A percentile compares a stretch with the other conserved stretches of the same genome.
Conservation (phyloP, 2,888 invertebrate species). For the Limnephilus lunatus region DNA sequence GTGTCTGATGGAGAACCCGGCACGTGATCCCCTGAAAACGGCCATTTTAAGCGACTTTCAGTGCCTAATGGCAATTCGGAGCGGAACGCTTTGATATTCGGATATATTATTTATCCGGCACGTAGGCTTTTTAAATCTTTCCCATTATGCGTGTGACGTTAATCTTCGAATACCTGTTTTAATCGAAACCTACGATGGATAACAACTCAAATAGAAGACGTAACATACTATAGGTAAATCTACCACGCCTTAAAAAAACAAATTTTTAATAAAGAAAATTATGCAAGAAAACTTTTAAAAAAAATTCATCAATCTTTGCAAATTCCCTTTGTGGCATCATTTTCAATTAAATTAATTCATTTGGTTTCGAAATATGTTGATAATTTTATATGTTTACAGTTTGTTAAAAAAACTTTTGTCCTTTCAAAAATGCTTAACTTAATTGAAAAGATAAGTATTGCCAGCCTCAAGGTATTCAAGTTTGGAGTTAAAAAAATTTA, state of each 20-base stretch:
- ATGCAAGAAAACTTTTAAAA: not conserved
- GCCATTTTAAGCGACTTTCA: conserved; percentile 53
- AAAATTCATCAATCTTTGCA: too few relatives aligned
- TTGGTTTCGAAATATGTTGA: too few relatives aligned
- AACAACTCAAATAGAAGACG: not conserved
- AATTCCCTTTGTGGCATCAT: too few relatives aligned
- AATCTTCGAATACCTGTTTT: not conserved
- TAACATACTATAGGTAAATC: not conserved
- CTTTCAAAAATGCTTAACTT: not conserved
- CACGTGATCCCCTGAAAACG: conserved; percentile 63
- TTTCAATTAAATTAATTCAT: too few relatives aligned
- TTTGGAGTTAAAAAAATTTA: not conserved
- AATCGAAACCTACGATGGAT: not conserved
- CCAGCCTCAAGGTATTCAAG: not conserved
- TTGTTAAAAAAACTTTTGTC: not conserved
- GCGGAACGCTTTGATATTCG: conserved; percentile 39
- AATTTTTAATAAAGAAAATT: not conserved
- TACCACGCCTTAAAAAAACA: not conserved
- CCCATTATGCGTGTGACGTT: conserved; percentile 12
- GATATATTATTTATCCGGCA: conserved; percentile 52
- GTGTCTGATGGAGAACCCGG: conserved; percentile 60
- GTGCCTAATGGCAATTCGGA: conserved; percentile 41
- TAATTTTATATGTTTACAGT: too few relatives aligned
- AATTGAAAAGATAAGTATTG: not conserved
- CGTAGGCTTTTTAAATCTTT: conserved; percentile 41